A percentile compares a stretch with the other conserved stretches of the same genome.
Evolutionary conservation across 1,140 invertebrate species (phyloP).

Genomic region (Zaprionus camerounensis): DNA sequence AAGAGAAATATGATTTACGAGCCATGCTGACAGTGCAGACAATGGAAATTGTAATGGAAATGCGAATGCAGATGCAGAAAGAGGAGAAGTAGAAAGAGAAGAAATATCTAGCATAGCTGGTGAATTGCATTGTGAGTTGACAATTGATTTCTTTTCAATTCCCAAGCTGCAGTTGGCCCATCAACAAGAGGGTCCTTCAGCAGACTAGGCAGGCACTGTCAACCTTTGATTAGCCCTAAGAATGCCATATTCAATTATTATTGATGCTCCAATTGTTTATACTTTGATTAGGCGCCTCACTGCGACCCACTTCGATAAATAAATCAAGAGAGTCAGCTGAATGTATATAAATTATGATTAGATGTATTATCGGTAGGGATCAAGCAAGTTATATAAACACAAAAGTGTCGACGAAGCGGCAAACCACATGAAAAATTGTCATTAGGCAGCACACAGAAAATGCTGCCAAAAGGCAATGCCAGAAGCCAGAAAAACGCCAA

Average conservation of each 20-base stretch:
- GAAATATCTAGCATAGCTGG: not conserved
- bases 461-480: conserved; percentile 14
- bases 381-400: conserved; percentile 40
- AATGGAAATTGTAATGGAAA: conserved; percentile 31
- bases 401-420: conserved; percentile 23
- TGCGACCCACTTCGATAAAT: not conserved
- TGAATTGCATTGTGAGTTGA: not conserved
- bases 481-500: conserved; percentile 43
- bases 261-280: not conserved
- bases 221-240: not conserved
- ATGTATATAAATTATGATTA: conserved; percentile 78
- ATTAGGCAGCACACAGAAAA: conserved; percentile 53
- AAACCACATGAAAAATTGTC: conserved; percentile 77
- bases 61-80: conserved; percentile 24
- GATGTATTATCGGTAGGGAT: conserved; percentile 62
- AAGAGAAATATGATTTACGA: conserved; percentile 77
- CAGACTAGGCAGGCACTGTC: too few species aligned
- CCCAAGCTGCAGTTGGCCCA: not conserved
- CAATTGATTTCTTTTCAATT: not conserved
- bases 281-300: not conserved
- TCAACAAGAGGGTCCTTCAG: not conserved
- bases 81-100: not conserved
- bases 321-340: not conserved
- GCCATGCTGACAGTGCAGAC: conserved; percentile 20
- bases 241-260: not conserved